phyloP scores from a whole-genome alignment of 2,888 invertebrate genomes.

The Pyralis farinalis region DNA sequence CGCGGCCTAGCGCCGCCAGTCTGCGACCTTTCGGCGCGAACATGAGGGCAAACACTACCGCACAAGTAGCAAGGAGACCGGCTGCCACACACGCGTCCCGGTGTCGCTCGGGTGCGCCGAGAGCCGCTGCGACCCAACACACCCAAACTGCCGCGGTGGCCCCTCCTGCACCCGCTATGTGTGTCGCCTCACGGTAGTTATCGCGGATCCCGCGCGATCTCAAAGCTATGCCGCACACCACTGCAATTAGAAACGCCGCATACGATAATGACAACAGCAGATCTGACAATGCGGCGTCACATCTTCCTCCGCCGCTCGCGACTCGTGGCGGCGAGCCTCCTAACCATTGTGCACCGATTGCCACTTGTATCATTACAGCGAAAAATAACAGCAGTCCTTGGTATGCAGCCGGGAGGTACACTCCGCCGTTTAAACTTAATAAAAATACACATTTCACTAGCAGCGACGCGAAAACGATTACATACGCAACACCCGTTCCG shows the following conservation, averaged over 20 bases:
- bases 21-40: slow-evolving; percentile 96
- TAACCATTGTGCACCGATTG: slow-evolving; percentile 92
- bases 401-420: slow-evolving; percentile 95
- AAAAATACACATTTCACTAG: slow-evolving; percentile 97
- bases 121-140: slow-evolving; percentile 91
- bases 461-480: slow-evolving; percentile 93
- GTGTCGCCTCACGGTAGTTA: slow-evolving; percentile 95
- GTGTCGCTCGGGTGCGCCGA: slow-evolving; percentile 88
- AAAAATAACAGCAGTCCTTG: slow-evolving; percentile 94
- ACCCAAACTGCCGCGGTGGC: slow-evolving; percentile 93
- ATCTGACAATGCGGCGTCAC: slow-evolving; percentile 86
- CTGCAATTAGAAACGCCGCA: slow-evolving; percentile 91
- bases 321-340: slow-evolving; percentile 87
- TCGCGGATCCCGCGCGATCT: slow-evolving; percentile 94
- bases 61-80: slow-evolving; percentile 91
- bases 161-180: slow-evolving; percentile 93
- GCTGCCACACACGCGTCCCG: slow-evolving; percentile 94
- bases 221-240: slow-evolving; percentile 91
- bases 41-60: slow-evolving; percentile 94
- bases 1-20: slow-evolving; percentile 94
- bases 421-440: slow-evolving; percentile 93
- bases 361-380: slow-evolving; percentile 94
- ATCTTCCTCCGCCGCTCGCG: slow-evolving; percentile 56
- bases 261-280: slow-evolving; percentile 90
- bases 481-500: slow-evolving; percentile 90